Evolutionary conservation across 2,888 invertebrate genomes (phyloP).

Genomic region (Didymodactylos carnosus): DNA sequence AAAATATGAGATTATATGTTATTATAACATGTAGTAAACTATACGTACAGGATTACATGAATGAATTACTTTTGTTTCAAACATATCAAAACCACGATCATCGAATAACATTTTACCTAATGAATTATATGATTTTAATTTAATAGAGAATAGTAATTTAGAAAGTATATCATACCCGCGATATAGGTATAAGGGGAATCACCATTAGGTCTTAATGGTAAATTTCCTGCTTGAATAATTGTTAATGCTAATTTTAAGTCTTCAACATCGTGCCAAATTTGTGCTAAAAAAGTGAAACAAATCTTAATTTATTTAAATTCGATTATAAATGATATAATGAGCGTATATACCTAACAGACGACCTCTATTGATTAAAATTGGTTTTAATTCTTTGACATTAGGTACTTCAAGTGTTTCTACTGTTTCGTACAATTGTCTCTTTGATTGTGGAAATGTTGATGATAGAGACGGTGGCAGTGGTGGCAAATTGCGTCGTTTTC

Average conservation of each 20-base stretch:
- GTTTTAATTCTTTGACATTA: slow-evolving; percentile 4
- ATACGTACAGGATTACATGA: slow-evolving; percentile 62
- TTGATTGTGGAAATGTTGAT: neutral
- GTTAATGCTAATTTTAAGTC: slow-evolving; percentile 8
- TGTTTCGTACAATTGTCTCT: neutral
- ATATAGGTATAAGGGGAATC: slow-evolving; percentile 6
- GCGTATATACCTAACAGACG: neutral
- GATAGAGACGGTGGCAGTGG: slow-evolving; percentile 5
- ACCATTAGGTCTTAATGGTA: slow-evolving; percentile 7
- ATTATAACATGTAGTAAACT: too few species aligned
- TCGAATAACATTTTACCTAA: slow-evolving; percentile 9
- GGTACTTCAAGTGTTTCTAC: slow-evolving; percentile 11
- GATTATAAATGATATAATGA: neutral
- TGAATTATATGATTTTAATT: too few species aligned
- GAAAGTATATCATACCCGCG: too few species aligned
- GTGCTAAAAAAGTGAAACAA: neutral
- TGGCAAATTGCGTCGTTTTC: slow-evolving; percentile 12
- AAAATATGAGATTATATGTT: too few species aligned
- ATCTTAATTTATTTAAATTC: neutral
- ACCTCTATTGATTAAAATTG: slow-evolving; percentile 12
- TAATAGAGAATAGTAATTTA: too few species aligned
- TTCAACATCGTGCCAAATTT: slow-evolving; percentile 9
- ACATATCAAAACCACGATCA: slow-evolving; percentile 5
- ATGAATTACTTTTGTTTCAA: slow-evolving; percentile 11
- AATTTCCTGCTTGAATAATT: slow-evolving; percentile 8